Evolutionary conservation across 2,113 vertebrate genomes (phyloP), one percentile per base, ranked within the genome.

Genomic region (Martes martes): DNA sequence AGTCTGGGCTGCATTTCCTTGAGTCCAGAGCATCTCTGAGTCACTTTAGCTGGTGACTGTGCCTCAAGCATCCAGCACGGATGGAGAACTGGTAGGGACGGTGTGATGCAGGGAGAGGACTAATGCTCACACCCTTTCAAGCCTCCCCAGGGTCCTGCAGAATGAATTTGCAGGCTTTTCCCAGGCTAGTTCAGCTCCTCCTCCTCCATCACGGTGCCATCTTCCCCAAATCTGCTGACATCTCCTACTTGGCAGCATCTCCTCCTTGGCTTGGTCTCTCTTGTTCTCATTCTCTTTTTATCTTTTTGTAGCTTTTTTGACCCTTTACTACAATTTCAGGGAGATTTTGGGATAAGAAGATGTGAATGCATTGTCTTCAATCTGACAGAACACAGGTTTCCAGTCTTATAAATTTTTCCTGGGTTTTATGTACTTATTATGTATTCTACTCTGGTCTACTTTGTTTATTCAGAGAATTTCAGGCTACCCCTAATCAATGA

Each of bases 261-360:
- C 28, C 59, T 28, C 19, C 50, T 85, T 11, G n/a, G 11, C 19
- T 57, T 50, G 39, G 45, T n/a, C 15, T 55, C 39, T 79, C 47
- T 80, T 26, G 4, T 7, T 69, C 63, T 45, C 45, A 7, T 31
- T 39, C 50, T 50, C 23, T 19, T 16, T 69, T 4, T 85, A n/a
- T 36, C 19, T 52, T 52, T 26, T 73, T 65, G 76, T 2, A 63
- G 24, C 1, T 61, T 61, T 61, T 61, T 61, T 61, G 19, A 3
- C 42, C 79, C n/a, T 45, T 96, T 81, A 69, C 47, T 73, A 21
- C 31, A 19, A 93, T 61, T 94, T 82, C 69, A 90, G 50, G 55
- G 14, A 73, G 23, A 74, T 52, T 61, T 63, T 76, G 31, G 24
- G 92, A 63, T 47, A 61, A 55, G 33, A 71, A 93, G 13, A 81